Evolutionary conservation across 2,113 vertebrate genomes (phyloP).

Genomic region (Mustela lutreola): DNA sequence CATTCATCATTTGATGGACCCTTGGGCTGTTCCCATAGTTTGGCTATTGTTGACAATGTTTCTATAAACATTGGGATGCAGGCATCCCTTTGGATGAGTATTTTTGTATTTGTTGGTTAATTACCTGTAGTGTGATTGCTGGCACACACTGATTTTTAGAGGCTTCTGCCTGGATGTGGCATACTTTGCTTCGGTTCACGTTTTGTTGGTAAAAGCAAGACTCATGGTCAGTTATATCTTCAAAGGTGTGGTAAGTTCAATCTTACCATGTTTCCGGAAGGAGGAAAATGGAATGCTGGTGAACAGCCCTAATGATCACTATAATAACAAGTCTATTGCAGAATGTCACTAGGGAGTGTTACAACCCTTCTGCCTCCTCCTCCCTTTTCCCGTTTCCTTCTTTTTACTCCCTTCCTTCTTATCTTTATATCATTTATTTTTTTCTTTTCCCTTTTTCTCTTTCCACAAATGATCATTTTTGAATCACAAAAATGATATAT

Average conservation of each 20-base stretch:
- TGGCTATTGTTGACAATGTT: neutral
- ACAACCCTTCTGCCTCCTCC: neutral
- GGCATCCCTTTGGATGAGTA: neutral
- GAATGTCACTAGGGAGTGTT: neutral
- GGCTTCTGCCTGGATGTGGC: neutral
- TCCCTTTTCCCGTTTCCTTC: neutral
- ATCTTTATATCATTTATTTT: neutral
- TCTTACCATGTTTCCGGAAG: neutral
- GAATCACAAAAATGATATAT: neutral
- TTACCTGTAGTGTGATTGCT: neutral
- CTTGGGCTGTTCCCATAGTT: neutral
- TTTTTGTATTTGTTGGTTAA: neutral
- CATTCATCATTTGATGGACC: neutral
- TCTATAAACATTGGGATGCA: neutral
- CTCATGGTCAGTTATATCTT: neutral
- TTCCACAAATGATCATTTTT: neutral
- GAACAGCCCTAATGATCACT: too few relatives aligned
- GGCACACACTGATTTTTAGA: neutral
- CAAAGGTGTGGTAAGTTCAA: neutral
- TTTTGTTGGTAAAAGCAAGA: neutral
- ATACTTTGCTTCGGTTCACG: neutral
- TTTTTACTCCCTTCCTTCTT: neutral
- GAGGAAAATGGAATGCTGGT: conserved; percentile 4
- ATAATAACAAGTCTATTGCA: neutral
- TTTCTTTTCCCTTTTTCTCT: neutral